Evolutionary conservation across 1,140 invertebrate genomes (phyloP).

Genomic region (Lasioglossum albipes): DNA sequence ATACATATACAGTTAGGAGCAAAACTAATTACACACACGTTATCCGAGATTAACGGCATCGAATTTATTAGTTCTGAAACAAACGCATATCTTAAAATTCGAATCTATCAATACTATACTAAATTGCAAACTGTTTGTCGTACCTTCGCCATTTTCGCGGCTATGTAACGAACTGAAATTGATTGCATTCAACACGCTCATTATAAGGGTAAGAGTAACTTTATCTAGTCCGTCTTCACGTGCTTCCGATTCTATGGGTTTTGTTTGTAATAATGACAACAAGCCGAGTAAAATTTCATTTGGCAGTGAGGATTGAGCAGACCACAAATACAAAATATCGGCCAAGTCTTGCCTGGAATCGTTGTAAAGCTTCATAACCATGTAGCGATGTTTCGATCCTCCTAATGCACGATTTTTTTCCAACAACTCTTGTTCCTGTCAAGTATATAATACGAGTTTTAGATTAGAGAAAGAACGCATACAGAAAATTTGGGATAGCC

Average conservation of each 20-base stretch:
- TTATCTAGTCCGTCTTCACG: conserved; percentile 85
- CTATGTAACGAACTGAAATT: conserved; percentile 90
- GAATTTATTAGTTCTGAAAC: conserved; percentile 84
- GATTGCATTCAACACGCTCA: conserved; percentile 91
- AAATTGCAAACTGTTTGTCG: conserved; percentile 9
- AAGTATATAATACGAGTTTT: conserved; percentile 1
- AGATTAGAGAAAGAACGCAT: neutral
- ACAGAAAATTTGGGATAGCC: neutral
- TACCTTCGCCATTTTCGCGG: conserved; percentile 82
- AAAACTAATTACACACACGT: no score
- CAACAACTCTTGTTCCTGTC: conserved; percentile 83
- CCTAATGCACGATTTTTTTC: conserved; percentile 94
- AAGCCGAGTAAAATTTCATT: conserved; percentile 82
- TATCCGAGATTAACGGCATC: conserved; percentile 87
- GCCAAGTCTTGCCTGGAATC: conserved; percentile 89
- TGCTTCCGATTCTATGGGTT: conserved; percentile 80
- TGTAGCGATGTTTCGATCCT: conserved; percentile 89
- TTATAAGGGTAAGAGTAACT: conserved; percentile 88
- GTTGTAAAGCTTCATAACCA: conserved; percentile 89
- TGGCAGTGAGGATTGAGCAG: conserved; percentile 90
- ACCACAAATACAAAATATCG: conserved; percentile 92
- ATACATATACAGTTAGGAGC: no score
- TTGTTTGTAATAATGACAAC: conserved; percentile 70
- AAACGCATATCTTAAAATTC: neutral
- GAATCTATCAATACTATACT: neutral